Evolutionary conservation across 2,113 vertebrate species (phyloP).

Genomic region (Murina feae): DNA sequence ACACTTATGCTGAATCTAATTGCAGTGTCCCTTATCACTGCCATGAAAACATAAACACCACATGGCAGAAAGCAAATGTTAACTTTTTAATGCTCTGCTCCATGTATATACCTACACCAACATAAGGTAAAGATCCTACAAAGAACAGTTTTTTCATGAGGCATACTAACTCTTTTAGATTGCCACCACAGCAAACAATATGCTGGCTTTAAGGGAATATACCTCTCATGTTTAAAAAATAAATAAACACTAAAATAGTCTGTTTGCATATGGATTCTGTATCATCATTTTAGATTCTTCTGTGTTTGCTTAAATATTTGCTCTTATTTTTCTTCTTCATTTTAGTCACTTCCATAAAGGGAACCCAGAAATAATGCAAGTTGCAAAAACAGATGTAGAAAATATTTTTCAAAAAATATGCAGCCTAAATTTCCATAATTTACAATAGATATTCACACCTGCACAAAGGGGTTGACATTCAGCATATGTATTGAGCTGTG

Average conservation of each 20-base stretch:
- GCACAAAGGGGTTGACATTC: background rate
- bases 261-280: background rate
- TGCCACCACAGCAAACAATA: background rate
- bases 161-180: conserved; percentile 44
- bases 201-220: background rate
- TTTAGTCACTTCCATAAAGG: conserved; percentile 28
- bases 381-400: conserved; percentile 41
- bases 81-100: conserved; percentile 47
- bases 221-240: conserved; percentile 30
- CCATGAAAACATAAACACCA: background rate
- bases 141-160: conserved; percentile 22
- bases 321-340: conserved; percentile 40
- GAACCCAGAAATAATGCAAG: conserved; percentile 14
- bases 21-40: background rate
- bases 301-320: conserved; percentile 34
- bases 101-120: background rate
- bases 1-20: background rate
- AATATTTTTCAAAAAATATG: background rate
- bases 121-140: background rate
- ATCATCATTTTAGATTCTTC: conserved; percentile 22
- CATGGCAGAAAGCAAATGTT: background rate
- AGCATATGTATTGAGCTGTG: background rate
- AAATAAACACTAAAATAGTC: conserved; percentile 39
- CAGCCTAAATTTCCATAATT: conserved; percentile 57
- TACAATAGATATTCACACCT: conserved; percentile 40